Conservation (phyloP, 92 coral and sea anemone species). For the Meandrina meandrites region DNA sequence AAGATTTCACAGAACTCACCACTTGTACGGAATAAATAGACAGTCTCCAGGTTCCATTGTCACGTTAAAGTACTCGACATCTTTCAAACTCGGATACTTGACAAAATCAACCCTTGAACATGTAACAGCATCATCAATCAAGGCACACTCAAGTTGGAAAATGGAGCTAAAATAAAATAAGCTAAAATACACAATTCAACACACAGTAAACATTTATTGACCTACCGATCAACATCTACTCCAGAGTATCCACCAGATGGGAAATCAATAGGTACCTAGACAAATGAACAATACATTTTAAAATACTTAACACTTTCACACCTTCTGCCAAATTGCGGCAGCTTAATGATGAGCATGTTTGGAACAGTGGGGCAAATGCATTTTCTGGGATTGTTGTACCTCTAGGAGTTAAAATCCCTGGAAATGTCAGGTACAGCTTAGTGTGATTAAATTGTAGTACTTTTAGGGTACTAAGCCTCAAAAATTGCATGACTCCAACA, state of each 20-base stretch:
- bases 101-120: constrained; percentile 84
- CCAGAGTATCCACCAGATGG: constrained; percentile 96
- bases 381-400: too few relatives aligned
- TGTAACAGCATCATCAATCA: neutral
- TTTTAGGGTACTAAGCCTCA: too few relatives aligned
- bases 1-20: constrained; percentile 48
- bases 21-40: constrained; percentile 91
- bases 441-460: too few relatives aligned
- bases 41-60: constrained; percentile 97
- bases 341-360: too few relatives aligned
- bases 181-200: neutral
- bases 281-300: neutral
- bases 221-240: constrained; percentile 93
- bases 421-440: too few relatives aligned
- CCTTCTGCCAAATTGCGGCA: too few relatives aligned
- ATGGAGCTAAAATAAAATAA: neutral
- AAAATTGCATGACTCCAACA: too few relatives aligned
- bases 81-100: constrained; percentile 89
- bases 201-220: neutral
- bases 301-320: too few relatives aligned
- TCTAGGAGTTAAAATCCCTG: too few relatives aligned
- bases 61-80: constrained; percentile 87
- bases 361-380: too few relatives aligned
- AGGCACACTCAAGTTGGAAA: neutral
- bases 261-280: constrained; percentile 85